phyloP scores from a whole-genome alignment of 2,113 vertebrate species.

The Chloroceryle aenea region DNA sequence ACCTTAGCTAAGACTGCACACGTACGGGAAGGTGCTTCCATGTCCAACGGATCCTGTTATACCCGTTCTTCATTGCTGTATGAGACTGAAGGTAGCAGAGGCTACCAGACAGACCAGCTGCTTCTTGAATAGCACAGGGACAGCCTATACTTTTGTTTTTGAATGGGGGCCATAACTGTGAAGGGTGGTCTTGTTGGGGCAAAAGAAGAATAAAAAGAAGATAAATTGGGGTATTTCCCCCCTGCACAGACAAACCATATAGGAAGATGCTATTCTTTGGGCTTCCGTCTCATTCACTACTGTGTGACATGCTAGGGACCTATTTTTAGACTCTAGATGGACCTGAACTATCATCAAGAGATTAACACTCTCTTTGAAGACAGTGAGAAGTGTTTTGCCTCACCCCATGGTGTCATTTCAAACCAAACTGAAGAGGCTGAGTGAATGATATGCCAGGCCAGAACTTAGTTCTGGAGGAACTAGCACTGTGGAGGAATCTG shows the following conservation, averaged over 20 bases:
- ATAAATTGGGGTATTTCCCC: neutral
- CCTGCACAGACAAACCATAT: neutral
- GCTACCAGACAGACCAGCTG: neutral
- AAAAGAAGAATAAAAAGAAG: neutral
- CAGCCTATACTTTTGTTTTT: too few species aligned
- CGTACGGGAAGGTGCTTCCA: neutral
- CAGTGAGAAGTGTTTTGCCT: neutral
- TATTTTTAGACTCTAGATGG: neutral
- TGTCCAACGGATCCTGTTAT: neutral
- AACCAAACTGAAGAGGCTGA: neutral
- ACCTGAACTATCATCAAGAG: neutral
- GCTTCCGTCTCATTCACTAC: constrained; percentile 34
- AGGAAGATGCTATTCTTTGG: neutral
- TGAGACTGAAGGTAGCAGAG: neutral
- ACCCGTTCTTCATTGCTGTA: neutral
- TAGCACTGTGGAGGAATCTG: neutral
- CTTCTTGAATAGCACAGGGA: neutral
- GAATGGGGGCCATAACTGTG: neutral
- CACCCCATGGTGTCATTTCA: neutral
- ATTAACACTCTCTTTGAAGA: neutral
- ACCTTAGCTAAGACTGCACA: neutral
- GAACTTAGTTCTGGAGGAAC: neutral
- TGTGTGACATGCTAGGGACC: neutral
- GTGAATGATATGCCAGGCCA: neutral
- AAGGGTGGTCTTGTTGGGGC: rapidly evolving